Conservation (phyloP, 2,888 invertebrate species). For the Harpagoxenus sublaevis region DNA sequence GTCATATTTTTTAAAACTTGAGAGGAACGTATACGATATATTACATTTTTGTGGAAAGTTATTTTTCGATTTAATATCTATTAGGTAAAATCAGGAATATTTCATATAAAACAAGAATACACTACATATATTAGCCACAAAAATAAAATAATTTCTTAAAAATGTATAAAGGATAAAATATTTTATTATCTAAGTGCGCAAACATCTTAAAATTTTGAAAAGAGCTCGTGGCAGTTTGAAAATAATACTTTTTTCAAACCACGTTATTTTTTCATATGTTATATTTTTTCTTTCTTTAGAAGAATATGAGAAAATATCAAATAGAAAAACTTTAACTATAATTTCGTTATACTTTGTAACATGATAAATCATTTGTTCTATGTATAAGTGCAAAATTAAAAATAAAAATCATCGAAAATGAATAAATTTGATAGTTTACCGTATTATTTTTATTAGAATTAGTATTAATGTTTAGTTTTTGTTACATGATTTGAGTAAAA, state of each 20-base stretch:
- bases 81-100: not conserved
- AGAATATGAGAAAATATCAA: not conserved
- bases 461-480: not conserved
- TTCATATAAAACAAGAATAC: slow-evolving; percentile 9
- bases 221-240: slow-evolving; percentile 47
- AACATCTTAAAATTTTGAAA: slow-evolving; percentile 51
- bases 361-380: not conserved
- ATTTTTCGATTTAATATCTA: slow-evolving; percentile 10
- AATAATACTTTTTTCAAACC: slow-evolving; percentile 65
- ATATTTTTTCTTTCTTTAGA: not conserved
- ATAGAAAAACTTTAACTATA: not conserved
- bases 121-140: not conserved
- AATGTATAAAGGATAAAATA: not conserved
- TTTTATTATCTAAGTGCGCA: slow-evolving; percentile 29
- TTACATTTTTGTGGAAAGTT: slow-evolving; percentile 15
- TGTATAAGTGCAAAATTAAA: not conserved
- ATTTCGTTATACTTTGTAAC: not conserved
- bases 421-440: no score
- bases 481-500: not conserved
- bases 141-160: slow-evolving; percentile 10
- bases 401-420: not conserved
- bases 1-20: not conserved
- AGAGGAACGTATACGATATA: not conserved
- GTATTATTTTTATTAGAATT: not conserved
- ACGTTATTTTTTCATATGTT: slow-evolving; percentile 39